Evolutionary conservation across 1,140 invertebrate species (phyloP), one percentile per base, ranked within the genome.

Genomic region (Penaeus japonicus): DNA sequence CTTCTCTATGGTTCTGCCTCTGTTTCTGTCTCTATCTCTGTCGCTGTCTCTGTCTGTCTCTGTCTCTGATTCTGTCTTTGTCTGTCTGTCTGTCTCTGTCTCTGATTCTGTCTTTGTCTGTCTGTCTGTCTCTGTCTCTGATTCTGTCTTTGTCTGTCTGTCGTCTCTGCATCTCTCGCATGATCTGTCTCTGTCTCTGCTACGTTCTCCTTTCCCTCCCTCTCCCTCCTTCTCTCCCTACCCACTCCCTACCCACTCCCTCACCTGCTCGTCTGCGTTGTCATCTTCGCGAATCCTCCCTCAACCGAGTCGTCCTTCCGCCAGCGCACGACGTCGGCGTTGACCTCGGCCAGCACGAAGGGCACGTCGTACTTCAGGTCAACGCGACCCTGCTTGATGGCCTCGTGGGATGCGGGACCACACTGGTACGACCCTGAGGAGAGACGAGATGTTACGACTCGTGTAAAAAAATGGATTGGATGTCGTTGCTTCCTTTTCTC

Each of bases 311-410:
- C 93, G 91, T 95, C 95, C 91, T 95, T 94, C 92, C 94, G 94
- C 92, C 95, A 95, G 91, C 94, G 94, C 62, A 96, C 95, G 35
- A 95, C 92, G 91, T 97, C 96, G 4, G 96, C 95, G 92, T 97
- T 96, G 10, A 97, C 95, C 92, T 96, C 95, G 59, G 95, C 94
- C 92, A 96, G 96, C 55, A 96, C 94, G 92, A 96, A 96, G 1
- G 94, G 94, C 2, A 94, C 95, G 91, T 97, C 96, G 91, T 96
- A 97, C 75, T 94, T 93, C 83, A 95, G 94, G 39, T 95, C 95
- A 22, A 96, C 94, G 92, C 96, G 94, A 15, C 96, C 96, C 81
- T 94, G 94, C 55, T 95, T 94, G 0, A 97, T 94, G 53, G 96
- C 96, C 84, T 94, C 94, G 30, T 95, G 91, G 0, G 95, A 94